Percentiles rank a stretch among this genome's conserved stretches.
phyloP scores from a whole-genome alignment of 30 jellyfish, hydroid and myxozoan genomes.

The Euphysa ruthae region DNA sequence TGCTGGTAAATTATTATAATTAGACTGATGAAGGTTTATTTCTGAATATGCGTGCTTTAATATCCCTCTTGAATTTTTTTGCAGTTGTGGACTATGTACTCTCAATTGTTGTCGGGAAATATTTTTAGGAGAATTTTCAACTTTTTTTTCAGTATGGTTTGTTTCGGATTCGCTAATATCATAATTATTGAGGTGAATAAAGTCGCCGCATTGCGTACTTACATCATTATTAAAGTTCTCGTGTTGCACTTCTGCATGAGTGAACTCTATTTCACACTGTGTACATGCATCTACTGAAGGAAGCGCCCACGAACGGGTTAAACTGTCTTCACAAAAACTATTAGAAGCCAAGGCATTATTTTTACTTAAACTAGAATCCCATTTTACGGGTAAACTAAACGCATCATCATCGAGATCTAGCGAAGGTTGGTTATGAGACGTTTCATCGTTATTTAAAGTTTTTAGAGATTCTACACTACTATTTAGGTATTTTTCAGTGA shows the following conservation, averaged over 20 bases:
- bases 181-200: slow-evolving; percentile 5
- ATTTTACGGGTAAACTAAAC: no score
- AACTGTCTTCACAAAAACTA: no score
- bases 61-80: slow-evolving; percentile 5
- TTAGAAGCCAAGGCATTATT: no score
- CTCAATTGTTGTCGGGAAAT: no score
- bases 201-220: slow-evolving; percentile 39
- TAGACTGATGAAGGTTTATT: neutral
- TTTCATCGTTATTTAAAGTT: neutral
- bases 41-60: slow-evolving; percentile 25
- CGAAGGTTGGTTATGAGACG: neutral
- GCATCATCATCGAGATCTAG: no score
- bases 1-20: neutral
- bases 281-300: no score
- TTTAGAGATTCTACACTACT: neutral
- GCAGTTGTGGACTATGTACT: no score
- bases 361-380: no score
- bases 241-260: neutral
- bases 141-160: no score
- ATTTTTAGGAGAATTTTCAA: no score
- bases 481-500: neutral
- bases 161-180: neutral
- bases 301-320: no score
- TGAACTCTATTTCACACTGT: no score
- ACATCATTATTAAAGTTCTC: neutral